A percentile compares a stretch with the other conserved stretches of the same genome.
phyloP scores from a whole-genome alignment of 1,140 invertebrate species.

The Dendroctonus valens region DNA sequence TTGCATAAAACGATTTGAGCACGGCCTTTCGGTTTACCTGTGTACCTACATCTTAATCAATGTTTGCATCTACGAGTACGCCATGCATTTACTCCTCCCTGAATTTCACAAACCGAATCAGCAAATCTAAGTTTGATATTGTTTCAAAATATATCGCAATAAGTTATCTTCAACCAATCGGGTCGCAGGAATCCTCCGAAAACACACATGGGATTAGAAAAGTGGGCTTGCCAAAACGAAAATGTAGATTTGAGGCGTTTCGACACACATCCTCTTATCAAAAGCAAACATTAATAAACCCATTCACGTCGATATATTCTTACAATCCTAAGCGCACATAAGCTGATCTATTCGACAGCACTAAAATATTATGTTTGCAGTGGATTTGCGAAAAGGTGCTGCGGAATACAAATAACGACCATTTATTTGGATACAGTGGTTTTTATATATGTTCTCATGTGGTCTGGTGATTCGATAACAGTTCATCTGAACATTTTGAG shows the following conservation, averaged over 20 bases:
- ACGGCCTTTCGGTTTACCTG: too few species aligned
- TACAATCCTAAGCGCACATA: slow-evolving; percentile 7
- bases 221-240: slow-evolving; percentile 7
- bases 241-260: slow-evolving; percentile 1
- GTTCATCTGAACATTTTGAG: too few species aligned
- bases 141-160: too few species aligned
- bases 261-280: slow-evolving; percentile 6
- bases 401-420: background rate
- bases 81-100: too few species aligned
- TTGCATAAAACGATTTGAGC: too few species aligned
- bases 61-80: too few species aligned
- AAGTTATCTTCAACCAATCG: slow-evolving; percentile 1
- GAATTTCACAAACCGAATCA: too few species aligned
- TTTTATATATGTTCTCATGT: background rate
- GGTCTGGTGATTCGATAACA: too few species aligned
- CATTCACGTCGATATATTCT: slow-evolving; percentile 5
- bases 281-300: slow-evolving; percentile 16
- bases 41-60: too few species aligned
- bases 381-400: slow-evolving; percentile 6
- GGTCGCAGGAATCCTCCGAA: background rate
- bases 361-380: slow-evolving; percentile 6
- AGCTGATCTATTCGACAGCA: slow-evolving; percentile 10
- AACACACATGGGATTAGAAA: slow-evolving; percentile 5
- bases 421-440: background rate
- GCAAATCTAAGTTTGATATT: too few species aligned